Evolutionary conservation across 2,113 vertebrate species (phyloP).

Genomic region (Phyllostomus discolor): DNA sequence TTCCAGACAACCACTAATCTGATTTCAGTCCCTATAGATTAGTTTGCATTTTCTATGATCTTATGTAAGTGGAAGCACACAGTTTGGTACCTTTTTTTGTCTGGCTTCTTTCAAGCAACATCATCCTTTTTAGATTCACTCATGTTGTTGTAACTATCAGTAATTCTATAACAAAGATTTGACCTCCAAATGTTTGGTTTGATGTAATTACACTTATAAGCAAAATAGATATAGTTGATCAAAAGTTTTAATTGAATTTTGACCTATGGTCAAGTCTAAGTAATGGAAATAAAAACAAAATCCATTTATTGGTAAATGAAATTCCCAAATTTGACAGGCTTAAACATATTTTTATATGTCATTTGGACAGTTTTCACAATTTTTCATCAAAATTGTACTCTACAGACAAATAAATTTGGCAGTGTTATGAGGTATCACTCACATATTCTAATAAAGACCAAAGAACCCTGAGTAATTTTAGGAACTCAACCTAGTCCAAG

Average conservation of each 20-base stretch:
- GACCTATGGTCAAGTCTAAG: conserved; percentile 12
- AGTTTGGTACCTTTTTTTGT: background rate
- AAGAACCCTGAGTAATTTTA: conserved; percentile 25
- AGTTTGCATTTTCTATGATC: conserved; percentile 14
- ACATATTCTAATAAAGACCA: background rate
- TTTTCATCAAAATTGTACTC: conserved; percentile 18
- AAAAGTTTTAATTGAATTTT: conserved; percentile 42
- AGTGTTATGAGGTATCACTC: background rate
- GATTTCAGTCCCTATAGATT: background rate
- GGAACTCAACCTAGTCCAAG: background rate
- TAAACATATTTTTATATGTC: background rate
- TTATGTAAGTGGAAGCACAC: background rate
- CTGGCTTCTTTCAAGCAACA: background rate
- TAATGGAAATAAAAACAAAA: conserved; percentile 34
- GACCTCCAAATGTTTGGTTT: background rate
- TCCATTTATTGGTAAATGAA: conserved; percentile 3
- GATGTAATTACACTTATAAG: conserved; percentile 2
- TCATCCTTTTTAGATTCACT: conserved; percentile 29
- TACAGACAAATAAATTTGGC: background rate
- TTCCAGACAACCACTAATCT: background rate
- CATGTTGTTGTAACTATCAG: background rate
- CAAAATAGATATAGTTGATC: conserved; percentile 21
- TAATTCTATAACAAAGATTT: conserved; percentile 29
- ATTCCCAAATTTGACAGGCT: background rate
- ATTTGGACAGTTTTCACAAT: conserved; percentile 30